Evolutionary conservation across 2,113 vertebrate species (phyloP), one percentile per base, ranked within the genome.

Genomic region (Origma solitaria): DNA sequence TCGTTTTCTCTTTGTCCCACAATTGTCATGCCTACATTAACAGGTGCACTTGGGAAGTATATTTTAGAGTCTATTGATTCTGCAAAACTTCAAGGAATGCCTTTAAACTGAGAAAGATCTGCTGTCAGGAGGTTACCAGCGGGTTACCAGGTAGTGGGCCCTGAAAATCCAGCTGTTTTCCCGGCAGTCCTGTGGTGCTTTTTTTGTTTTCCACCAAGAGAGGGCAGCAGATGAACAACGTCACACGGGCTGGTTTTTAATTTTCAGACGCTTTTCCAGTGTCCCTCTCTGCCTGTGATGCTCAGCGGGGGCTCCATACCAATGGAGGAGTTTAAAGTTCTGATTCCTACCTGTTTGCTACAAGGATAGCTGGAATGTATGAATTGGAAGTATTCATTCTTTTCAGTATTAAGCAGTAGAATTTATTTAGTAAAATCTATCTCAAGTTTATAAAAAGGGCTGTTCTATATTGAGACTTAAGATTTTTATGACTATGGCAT

Each of bases 141-240:
- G 5, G 5, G 12, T 13, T n/a, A 45, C 47, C 38, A 23, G 11
- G 6, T 30, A 61, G 45, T 0, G 0, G 33, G 33, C 1, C 3
- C 4, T 37, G 37, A 37, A 66, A 82, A 10, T 7, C 37, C 77
- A 1, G 31, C 33, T 49, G 7, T 65, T 53, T 38, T 40, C 62
- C 40, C 25, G 58, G 11, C 10, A 3, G 14, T 17, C 6, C 24
- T 19, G 14, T 12, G 47, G 37, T 7, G n/a, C 38, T 61, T 45
- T 17, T 13, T 35, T 60, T 45, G 25, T 7, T 75, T 60, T 64
- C 17, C 4, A 31, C 95, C 95, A 70, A 88, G 38, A 87, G 96
- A 7, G 85, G 96, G 95, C 96, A 96, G 94, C 88, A 90, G 66
- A 53, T 25, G 88, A 93, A 57, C 75, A 69, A 6, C 13, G 9